Evolutionary conservation across 30 jellyfish, hydroid and myxozoan species (phyloP), one percentile per base, ranked within the genome.

Genomic region (Catostylus mosaicus): DNA sequence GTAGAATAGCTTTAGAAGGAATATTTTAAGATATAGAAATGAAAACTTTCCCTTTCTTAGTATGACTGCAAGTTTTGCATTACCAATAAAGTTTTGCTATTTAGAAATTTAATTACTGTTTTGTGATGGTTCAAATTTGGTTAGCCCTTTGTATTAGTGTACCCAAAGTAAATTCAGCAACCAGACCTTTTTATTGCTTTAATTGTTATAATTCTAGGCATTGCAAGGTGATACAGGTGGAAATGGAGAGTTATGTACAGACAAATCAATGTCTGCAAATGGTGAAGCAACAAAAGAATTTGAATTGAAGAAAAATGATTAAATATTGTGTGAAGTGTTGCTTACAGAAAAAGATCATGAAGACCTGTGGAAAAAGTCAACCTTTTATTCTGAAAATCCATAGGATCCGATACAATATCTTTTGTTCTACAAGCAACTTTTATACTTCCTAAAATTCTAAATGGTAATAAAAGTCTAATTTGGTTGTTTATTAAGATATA

Each of bases 301-400:
- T 8, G 38, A 59, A 23, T n/a, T 37, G 24, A 59, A 59, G 71
- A 59, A 59, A 27, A 59, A 59, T 59, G 71, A 59, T 26, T 59
- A 24, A 59, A 4, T 12, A n/a, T 6, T 43, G 8, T 43, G 8
- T 16, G 16, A 43, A 43, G 8, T 6, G 71, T 3, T 9, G 20
- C 63, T 10, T 5, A 59, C 11, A 59, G 38, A 18, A 37, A 59
- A 59, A 27, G 71, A 12, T 59, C 7, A 59, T 59, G 71, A 59
- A 59, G 19, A 59, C 38, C 71, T 3, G n/a, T 59, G 71, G 71
- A 59, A 3, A 59, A 59, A 59, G 71, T 59, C 71, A 59, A 27
- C 9, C 3, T 2, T 9, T 9, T 52, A n/a, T 22, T 22, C 40
- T 59, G 71, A 23, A 59, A 23, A 59, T 59, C 71, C 71, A 59